Conservation (phyloP, 2,888 invertebrate species). For the Diarsia rubi region DNA sequence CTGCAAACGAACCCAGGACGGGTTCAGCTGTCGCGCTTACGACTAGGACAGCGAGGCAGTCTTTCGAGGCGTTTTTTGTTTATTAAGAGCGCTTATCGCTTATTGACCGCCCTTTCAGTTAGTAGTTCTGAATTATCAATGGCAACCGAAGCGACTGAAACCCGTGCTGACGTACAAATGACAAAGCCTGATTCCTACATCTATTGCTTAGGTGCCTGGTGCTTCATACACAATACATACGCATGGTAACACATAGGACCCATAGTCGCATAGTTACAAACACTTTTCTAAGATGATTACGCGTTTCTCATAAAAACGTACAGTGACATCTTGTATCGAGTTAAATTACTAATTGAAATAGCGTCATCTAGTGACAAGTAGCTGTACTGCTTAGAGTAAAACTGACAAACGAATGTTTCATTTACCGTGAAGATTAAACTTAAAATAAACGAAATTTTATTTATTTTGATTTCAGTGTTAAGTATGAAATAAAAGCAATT, state of each 20-base stretch:
- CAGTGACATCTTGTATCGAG: conserved; percentile 42
- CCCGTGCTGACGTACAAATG: no score
- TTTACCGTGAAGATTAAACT: fast-evolving
- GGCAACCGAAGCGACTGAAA: no score
- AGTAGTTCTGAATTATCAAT: neutral
- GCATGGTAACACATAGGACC: neutral
- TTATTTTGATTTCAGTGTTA: neutral
- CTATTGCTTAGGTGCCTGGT: neutral
- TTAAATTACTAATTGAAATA: neutral
- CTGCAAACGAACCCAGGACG: no score
- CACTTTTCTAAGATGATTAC: no score
- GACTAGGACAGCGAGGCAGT: no score
- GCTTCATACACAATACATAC: neutral
- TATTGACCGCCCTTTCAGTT: neutral
- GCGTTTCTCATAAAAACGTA: neutral
- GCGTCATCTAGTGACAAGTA: conserved; percentile 36
- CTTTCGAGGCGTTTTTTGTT: no score
- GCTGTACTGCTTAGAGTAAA: neutral
- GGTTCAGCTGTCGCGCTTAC: no score
- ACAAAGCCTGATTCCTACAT: neutral
- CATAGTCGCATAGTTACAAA: neutral
- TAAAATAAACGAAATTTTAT: fast-evolving
- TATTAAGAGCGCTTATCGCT: no score
- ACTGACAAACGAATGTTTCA: no score
- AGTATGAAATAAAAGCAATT: neutral